Percentiles rank a stretch among this genome's conserved stretches.
Conservation (phyloP, 2,888 invertebrate species). For the Hydrotaea cyrtoneurina region DNA sequence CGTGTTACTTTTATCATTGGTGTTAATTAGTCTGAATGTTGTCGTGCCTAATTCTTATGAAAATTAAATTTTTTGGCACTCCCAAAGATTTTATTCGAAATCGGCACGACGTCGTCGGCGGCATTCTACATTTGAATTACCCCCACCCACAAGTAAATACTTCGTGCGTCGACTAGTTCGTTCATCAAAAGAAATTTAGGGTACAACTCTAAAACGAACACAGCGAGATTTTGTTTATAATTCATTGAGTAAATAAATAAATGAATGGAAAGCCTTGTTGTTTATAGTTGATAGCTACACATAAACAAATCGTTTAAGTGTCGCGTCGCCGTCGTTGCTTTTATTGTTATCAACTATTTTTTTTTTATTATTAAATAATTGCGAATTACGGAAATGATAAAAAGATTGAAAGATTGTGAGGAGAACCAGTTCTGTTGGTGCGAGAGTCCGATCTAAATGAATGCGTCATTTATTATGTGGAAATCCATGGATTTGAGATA, state of each 20-base stretch:
- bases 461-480: not conserved
- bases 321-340: not conserved
- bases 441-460: no score
- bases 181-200: not conserved
- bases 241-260: slow-evolving; percentile 20
- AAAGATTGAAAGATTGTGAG: not conserved
- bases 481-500: no score
- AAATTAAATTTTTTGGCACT: slow-evolving; percentile 21
- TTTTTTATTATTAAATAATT: no score
- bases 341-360: slow-evolving; percentile 22
- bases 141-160: not conserved
- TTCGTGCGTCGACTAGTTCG: slow-evolving; percentile 2
- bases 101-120: not conserved
- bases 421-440: no score
- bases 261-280: not conserved
- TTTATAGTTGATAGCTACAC: not conserved
- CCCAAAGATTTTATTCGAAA: slow-evolving; percentile 13
- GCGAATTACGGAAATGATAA: slow-evolving; percentile 30
- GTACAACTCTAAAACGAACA: not conserved
- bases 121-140: slow-evolving; percentile 7
- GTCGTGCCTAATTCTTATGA: slow-evolving; percentile 23
- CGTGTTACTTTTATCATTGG: slow-evolving; percentile 5
- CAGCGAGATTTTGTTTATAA: slow-evolving; percentile 24
- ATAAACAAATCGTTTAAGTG: not conserved
- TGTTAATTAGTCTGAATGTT: not conserved